phyloP scores from a whole-genome alignment of 92 coral and sea anemone genomes.

The Siderastrea radians region DNA sequence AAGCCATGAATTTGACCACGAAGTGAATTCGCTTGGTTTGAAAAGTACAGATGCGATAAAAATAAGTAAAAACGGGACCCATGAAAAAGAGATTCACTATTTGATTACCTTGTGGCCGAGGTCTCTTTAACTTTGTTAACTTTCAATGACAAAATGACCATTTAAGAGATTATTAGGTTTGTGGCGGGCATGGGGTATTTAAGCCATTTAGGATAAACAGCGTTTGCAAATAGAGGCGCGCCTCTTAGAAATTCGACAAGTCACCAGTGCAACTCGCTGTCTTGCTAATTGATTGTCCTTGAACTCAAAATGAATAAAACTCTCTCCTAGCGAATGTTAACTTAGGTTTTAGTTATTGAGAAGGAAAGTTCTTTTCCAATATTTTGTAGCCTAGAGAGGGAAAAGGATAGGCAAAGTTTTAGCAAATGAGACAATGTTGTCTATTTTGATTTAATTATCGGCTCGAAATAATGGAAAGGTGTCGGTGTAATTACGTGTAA shows the following conservation, averaged over 20 bases:
- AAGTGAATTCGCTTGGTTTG: too few species aligned
- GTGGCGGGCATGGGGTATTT: background rate
- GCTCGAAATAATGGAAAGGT: background rate
- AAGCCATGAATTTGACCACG: too few species aligned
- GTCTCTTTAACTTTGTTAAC: background rate
- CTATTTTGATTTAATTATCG: background rate
- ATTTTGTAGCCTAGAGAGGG: background rate
- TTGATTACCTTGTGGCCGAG: background rate
- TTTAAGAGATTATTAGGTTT: constrained; percentile 3
- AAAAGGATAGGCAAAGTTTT: background rate
- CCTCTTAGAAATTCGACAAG: background rate
- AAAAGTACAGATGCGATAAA: too few species aligned
- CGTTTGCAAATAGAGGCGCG: background rate
- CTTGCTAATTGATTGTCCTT: too few species aligned
- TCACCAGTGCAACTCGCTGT: background rate
- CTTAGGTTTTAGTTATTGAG: too few species aligned
- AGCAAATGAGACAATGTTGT: background rate
- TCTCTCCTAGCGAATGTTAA: too few species aligned
- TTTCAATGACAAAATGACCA: background rate
- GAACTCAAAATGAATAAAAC: background rate
- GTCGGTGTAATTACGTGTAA: background rate
- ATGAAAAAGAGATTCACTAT: background rate
- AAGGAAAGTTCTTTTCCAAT: too few species aligned
- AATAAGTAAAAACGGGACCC: too few species aligned
- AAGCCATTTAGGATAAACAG: constrained; percentile 11